phyloP scores from a whole-genome alignment of 2,888 invertebrate genomes.

The Lissonota sp. region DNA sequence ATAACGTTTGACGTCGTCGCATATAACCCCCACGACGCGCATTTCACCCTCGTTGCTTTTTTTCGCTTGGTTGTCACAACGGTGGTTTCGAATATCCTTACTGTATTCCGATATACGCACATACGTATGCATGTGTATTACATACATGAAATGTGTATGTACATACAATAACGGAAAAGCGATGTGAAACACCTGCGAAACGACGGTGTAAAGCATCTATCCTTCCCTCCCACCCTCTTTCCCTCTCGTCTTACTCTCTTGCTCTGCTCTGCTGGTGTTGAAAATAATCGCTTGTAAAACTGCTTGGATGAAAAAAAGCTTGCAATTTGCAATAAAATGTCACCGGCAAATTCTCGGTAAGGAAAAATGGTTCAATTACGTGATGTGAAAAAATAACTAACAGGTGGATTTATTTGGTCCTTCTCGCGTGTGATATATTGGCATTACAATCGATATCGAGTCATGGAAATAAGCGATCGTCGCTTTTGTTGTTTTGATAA shows the following conservation, averaged over 20 bases:
- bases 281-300: conserved; percentile 20
- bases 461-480: too few species aligned
- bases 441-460: too few species aligned
- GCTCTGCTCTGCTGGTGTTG: not conserved
- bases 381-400: not conserved
- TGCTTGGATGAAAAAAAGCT: not conserved
- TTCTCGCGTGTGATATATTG: not conserved
- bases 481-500: too few species aligned
- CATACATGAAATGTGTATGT: not conserved
- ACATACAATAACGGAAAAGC: conserved; percentile 9
- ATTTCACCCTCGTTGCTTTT: conserved; percentile 49
- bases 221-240: not conserved
- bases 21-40: conserved; percentile 35
- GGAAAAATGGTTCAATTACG: conserved; percentile 16
- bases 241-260: too few species aligned
- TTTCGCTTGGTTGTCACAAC: conserved; percentile 3
- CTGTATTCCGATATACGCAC: not conserved
- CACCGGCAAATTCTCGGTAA: not conserved
- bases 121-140: not conserved
- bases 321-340: not conserved
- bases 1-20: conserved; percentile 29
- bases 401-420: conserved; percentile 5
- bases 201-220: not conserved
- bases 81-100: conserved; percentile 13
- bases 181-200: conserved; percentile 21